Percentiles rank a stretch among this genome's conserved stretches.
These are phyloP conservation scores for Oligia latruncula DNA, from an alignment of 2,888 invertebrate genomes.

Conservation along the genomic window DNA sequence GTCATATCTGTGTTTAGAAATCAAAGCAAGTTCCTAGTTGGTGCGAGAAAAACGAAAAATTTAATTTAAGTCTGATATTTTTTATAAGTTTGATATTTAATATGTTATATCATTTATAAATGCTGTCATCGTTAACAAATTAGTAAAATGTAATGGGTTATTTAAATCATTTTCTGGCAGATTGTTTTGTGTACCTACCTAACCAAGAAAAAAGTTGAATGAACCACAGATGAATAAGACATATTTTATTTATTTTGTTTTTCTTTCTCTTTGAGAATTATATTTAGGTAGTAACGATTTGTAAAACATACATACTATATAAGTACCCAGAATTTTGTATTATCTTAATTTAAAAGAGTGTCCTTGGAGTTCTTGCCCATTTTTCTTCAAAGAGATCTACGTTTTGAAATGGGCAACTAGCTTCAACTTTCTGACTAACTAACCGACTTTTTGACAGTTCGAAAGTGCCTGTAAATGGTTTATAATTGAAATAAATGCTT, in stretches of 20 bases:
- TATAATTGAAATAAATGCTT: not conserved
- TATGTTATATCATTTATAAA: constrained; percentile 3
- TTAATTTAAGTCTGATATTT: not conserved
- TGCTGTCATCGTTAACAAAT: constrained; percentile 34
- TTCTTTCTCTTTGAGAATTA: no score
- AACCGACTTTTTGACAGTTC: no score
- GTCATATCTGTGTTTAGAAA: constrained; percentile 65
- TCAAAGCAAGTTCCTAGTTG: constrained; percentile 54
- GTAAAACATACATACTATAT: no score
- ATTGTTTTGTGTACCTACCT: not conserved
- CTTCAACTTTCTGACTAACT: no score
- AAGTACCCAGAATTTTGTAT: not conserved
- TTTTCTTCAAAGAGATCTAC: not conserved
- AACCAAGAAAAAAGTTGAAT: constrained; percentile 1
- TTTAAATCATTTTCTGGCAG: constrained; percentile 16
- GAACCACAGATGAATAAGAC: not conserved
- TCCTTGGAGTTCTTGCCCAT: not conserved
- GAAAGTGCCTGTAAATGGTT: no score
- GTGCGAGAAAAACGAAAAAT: constrained; percentile 19
- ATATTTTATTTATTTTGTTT: no score
- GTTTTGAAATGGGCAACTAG: not conserved
- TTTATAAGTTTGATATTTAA: not conserved
- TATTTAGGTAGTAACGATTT: not conserved
- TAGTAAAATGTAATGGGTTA: constrained; percentile 11
- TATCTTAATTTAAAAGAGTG: not conserved